These are phyloP conservation scores for Dorcus parallelipipedus DNA, from an alignment of 2,888 invertebrate genomes.

Conservation along the genomic window DNA sequence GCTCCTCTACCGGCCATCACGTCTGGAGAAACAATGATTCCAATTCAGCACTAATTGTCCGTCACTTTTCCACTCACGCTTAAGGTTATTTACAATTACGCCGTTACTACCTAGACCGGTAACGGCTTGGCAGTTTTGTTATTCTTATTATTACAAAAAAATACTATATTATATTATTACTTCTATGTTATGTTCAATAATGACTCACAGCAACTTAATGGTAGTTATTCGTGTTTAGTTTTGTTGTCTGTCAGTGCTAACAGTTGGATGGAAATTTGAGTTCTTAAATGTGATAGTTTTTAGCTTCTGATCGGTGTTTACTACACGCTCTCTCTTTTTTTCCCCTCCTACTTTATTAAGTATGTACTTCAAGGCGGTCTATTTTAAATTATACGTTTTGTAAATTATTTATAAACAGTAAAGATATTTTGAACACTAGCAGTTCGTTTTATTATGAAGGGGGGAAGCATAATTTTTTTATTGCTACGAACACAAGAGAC, in stretches of 20 bases:
- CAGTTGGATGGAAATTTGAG: neutral
- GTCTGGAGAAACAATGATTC: slow-evolving; percentile 77
- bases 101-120: too few species aligned
- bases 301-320: slow-evolving; percentile 2
- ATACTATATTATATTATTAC: too few species aligned
- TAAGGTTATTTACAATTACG: neutral
- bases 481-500: too few species aligned
- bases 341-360: slow-evolving; percentile 1
- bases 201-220: neutral
- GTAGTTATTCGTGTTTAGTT: neutral
- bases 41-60: slow-evolving; percentile 65
- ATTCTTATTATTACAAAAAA: too few species aligned
- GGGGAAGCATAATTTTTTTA: too few species aligned
- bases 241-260: slow-evolving; percentile 3
- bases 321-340: neutral
- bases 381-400: slow-evolving; percentile 33
- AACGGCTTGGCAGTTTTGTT: too few species aligned
- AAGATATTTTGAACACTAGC: slow-evolving; percentile 25
- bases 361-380: neutral
- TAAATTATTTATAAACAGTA: slow-evolving; percentile 49
- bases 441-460: neutral
- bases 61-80: neutral
- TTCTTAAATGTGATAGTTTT: slow-evolving; percentile 1
- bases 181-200: too few species aligned
- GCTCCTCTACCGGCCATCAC: slow-evolving; percentile 90